These are phyloP conservation scores for Holcopasites calliopsidis DNA, from an alignment of 1,140 invertebrate species.

Conservation along the genomic window DNA sequence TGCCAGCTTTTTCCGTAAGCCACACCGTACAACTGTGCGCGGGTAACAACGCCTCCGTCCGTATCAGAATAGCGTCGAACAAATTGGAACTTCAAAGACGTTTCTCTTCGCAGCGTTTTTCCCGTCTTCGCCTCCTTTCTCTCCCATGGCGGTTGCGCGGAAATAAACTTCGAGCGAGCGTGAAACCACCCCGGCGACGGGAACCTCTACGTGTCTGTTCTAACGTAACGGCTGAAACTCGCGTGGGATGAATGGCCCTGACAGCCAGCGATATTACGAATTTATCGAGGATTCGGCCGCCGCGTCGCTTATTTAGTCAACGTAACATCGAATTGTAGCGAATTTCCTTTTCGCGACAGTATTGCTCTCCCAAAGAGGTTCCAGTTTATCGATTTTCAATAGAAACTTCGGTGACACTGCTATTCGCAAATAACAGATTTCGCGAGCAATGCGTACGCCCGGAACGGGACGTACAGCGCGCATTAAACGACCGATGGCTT, in stretches of 20 bases:
- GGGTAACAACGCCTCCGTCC: neutral
- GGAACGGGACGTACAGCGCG: neutral
- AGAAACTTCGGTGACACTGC: neutral
- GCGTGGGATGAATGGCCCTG: slow-evolving; percentile 25
- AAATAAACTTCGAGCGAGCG: slow-evolving; percentile 32
- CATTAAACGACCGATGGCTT: neutral
- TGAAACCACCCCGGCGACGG: neutral
- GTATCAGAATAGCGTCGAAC: neutral
- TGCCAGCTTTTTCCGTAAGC: neutral
- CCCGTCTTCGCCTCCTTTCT: neutral
- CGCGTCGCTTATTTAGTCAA: slow-evolving; percentile 5
- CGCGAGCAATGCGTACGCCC: too few relatives aligned
- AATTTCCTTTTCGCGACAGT: neutral
- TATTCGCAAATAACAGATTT: neutral
- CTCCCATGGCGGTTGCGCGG: neutral
- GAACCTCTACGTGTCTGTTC: slow-evolving; percentile 29
- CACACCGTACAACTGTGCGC: neutral
- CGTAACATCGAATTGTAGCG: neutral
- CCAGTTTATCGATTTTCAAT: neutral
- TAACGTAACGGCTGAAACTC: slow-evolving; percentile 23
- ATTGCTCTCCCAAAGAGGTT: too few relatives aligned
- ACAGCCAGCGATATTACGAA: slow-evolving; percentile 40
- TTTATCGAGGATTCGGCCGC: slow-evolving; percentile 30
- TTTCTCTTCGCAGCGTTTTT: neutral
- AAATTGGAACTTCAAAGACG: slow-evolving; percentile 42